These are phyloP conservation scores for Pygmarrhopalites habei DNA, from an alignment of 1,140 invertebrate species.

Conservation along the genomic window DNA sequence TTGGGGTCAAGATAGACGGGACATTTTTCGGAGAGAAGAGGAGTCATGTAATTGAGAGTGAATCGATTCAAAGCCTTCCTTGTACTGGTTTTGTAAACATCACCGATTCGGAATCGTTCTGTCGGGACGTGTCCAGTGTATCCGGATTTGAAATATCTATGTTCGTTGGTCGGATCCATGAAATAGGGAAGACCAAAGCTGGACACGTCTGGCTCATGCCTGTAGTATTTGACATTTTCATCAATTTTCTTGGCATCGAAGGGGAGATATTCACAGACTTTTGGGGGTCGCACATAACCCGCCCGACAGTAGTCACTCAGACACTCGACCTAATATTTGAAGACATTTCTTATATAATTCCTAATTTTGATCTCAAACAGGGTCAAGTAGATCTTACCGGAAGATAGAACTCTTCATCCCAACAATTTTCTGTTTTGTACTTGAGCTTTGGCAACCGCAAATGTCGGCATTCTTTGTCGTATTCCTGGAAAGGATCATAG, in stretches of 20 bases:
- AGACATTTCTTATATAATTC: background rate
- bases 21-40: conserved; percentile 23
- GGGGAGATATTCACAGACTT: conserved; percentile 33
- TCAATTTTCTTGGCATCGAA: conserved; percentile 26
- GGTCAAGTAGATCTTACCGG: no score
- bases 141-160: conserved; percentile 33
- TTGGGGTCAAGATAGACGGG: conserved; percentile 30
- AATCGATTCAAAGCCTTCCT: conserved; percentile 28
- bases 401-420: conserved; percentile 33
- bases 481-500: conserved; percentile 30
- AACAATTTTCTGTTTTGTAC: conserved; percentile 24
- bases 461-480: conserved; percentile 30
- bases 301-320: conserved; percentile 2
- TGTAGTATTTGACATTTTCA: conserved; percentile 26
- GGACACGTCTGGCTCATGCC: conserved; percentile 20
- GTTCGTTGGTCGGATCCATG: conserved; percentile 29
- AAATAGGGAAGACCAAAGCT: conserved; percentile 29
- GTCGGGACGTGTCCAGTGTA: conserved; percentile 35
- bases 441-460: conserved; percentile 33
- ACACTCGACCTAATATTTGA: no score
- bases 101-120: conserved; percentile 24
- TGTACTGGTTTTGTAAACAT: conserved; percentile 15
- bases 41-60: conserved; percentile 26
- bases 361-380: conserved; percentile 6
- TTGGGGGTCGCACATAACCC: conserved; percentile 22